Evolutionary conservation across 2,888 invertebrate species (phyloP).

Genomic region (Dexiosoma caninum): DNA sequence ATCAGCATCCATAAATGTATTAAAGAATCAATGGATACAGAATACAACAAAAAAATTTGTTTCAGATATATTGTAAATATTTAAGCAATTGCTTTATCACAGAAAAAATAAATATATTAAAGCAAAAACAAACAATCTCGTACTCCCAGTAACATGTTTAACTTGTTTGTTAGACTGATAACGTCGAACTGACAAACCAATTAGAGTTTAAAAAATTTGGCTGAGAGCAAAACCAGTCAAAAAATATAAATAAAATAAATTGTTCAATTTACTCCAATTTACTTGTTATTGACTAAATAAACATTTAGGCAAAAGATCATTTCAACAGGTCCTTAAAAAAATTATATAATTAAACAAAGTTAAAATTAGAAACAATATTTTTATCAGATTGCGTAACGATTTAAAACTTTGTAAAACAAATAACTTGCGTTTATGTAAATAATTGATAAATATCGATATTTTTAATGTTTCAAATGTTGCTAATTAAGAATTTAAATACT

Average conservation of each 20-base stretch:
- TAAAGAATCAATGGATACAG: too few species aligned
- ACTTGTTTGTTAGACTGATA: conserved; percentile 12
- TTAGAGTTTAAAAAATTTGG: conserved; percentile 2
- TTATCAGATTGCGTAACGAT: not conserved
- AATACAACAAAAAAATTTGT: not conserved
- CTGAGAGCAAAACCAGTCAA: conserved; percentile 15
- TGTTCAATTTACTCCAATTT: not conserved
- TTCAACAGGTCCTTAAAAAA: conserved; percentile 22
- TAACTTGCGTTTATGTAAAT: not conserved
- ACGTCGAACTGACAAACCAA: not conserved
- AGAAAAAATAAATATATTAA: not conserved
- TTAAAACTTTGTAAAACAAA: not conserved
- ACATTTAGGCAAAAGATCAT: not conserved
- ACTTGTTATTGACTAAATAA: conserved; percentile 20
- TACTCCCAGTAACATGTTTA: conserved; percentile 32
- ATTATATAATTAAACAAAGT: not conserved
- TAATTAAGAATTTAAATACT: not conserved
- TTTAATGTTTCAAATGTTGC: not conserved
- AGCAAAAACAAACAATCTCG: too few species aligned
- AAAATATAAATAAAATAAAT: conserved; percentile 18
- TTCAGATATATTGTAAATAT: conserved; percentile 17
- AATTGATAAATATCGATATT: not conserved
- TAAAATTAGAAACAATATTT: not conserved
- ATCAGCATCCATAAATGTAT: too few species aligned
- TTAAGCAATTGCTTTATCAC: conserved; percentile 19